Conservation (phyloP, 2,113 vertebrate species). For the Mionectes macconnelli region DNA sequence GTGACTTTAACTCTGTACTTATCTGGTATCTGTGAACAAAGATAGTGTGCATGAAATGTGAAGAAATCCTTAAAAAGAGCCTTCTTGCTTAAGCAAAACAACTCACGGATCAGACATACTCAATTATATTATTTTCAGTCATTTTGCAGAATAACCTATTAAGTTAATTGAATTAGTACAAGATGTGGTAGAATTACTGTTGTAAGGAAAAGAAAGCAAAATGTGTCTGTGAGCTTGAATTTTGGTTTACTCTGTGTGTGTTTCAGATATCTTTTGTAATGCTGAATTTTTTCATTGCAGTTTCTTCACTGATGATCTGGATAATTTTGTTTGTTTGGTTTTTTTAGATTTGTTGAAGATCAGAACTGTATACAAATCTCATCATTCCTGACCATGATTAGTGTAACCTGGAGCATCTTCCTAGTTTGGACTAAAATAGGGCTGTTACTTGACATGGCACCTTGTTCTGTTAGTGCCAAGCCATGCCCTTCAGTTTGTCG, state of each 20-base stretch:
- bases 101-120: not conserved
- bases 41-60: not conserved
- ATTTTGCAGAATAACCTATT: not conserved
- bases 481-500: slow-evolving; percentile 92
- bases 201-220: not conserved
- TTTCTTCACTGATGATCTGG: slow-evolving; percentile 53
- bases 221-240: not conserved
- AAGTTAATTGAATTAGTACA: not conserved
- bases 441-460: slow-evolving; percentile 89
- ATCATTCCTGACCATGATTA: slow-evolving; percentile 89
- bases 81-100: not conserved
- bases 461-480: slow-evolving; percentile 84
- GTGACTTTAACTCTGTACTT: not conserved
- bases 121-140: not conserved
- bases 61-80: not conserved
- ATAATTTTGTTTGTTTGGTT: slow-evolving; percentile 67
- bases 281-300: not conserved
- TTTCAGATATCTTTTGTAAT: slow-evolving; percentile 36
- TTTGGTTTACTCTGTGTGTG: not conserved
- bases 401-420: slow-evolving; percentile 88
- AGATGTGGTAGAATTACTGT: not conserved
- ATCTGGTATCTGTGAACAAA: not conserved
- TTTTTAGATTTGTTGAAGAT: slow-evolving; percentile 81
- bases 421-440: slow-evolving; percentile 90
- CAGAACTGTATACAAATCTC: slow-evolving; percentile 76